Base-by-base conservation (phyloP, 2,797 vertebrate genomes). In the Sciurus carolinensis region DNA sequence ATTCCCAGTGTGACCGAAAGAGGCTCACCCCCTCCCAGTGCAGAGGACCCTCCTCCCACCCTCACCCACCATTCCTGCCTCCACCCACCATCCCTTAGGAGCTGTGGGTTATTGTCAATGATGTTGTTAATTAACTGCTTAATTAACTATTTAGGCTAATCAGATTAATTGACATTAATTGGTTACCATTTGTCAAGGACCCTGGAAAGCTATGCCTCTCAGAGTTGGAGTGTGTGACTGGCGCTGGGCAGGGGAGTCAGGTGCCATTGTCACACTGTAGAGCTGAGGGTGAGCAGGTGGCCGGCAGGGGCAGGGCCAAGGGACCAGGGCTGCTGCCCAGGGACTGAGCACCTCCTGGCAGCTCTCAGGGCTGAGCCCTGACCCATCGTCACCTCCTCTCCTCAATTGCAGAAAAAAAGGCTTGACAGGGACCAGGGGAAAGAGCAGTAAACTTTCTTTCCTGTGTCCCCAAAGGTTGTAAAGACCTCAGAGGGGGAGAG, bases 81-180 rank as follows among this genome's bases (percentile, higher is more conserved):
- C 95, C 76, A 91, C 76, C 84, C 66, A 8, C 57, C n/a, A 52
- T 92, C 96, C 95, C 96, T 90, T 30, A n/a, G 91, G 96, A 95
- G 79, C 54, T 7, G 0, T 54, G 91, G 94, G 96, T 97, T 97
- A 96, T 94, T 96, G 96, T 97, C 96, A 96, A 66, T 80, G 91
- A 91, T 90, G 87, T 69, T 96, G 85, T 91, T 95, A 95, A 97
- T 98, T 97, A 92, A 94, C 92, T 97, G 93, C 94, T 96, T 97
- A 98, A 97, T 97, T 97, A 97, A 97, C 88, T 91, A 97, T 97
- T 97, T 97, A 96, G 93, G 90, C 95, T 97, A 97, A 97, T 98
- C 93, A 95, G 94, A 97, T 97, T 98, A 97, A 97, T 97, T 96
- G 96, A 94, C 96, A 97, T 97, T 97, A 98, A 98, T 97, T 97